Evolutionary conservation across 1,140 invertebrate species (phyloP), one percentile per base, ranked within the genome.

Genomic region (Neoseiulus cucumeris): DNA sequence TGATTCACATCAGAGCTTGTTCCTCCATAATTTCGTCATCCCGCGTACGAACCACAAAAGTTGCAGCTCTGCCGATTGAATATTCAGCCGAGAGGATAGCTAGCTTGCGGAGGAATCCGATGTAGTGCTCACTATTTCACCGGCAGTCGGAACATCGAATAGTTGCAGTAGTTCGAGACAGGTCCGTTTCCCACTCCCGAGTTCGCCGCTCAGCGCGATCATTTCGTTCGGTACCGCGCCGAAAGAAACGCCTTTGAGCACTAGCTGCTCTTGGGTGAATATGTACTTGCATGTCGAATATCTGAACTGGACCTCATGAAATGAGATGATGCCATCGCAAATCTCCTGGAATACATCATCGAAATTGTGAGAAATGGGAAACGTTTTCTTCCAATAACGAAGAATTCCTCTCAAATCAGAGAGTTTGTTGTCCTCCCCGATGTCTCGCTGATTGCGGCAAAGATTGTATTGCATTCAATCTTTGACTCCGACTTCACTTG

Each of bases 301-400:
- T 29, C 51, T 25, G 22, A 59, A 59, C 14, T 59, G 25, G 4
- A 59, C 51, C 25, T 12, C 25, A 20, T 25, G 51, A 25, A 59
- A 59, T 9, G 51, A 59, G 14, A 59, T 33, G 51, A 59, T 33
- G 4, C 51, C 51, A 25, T 59, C 51, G 9, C 51, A 59, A 14
- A 59, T 33, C 51, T 59, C 51, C 51, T 59, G 22, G 7, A 47
- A 47, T n/a, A n/a, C n/a, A n/a, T n/a, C n/a, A n/a, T n/a, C n/a
- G n/a, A n/a, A n/a, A n/a, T n/a, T n/a, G n/a, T n/a, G 18, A 47
- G 28, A 59, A 25, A 59, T 29, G 22, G 14, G 51, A 20, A 4
- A 20, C 4, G 14, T 4, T 47, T 47, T 14, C 45, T 4, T 20
- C 18, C 4, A 47, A 47, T 22, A 14, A 14, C 18, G 45, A 44